Percentiles rank a stretch among this genome's conserved stretches.
Evolutionary conservation across 2,113 vertebrate genomes (phyloP).

Genomic region (Cyprinodon variegatus): DNA sequence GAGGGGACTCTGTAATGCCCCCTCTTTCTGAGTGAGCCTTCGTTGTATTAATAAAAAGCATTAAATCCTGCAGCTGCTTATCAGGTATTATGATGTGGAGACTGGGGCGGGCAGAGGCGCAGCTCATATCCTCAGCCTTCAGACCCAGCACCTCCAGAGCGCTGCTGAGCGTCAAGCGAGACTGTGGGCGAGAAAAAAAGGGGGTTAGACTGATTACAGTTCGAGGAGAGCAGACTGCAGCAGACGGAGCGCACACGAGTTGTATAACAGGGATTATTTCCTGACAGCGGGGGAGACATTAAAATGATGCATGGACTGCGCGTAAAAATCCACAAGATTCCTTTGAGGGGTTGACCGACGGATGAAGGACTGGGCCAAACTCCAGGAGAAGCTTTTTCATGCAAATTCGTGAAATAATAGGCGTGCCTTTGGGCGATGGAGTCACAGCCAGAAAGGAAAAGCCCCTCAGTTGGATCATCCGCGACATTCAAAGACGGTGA

Average conservation of each 20-base stretch:
- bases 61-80: constrained; percentile 1
- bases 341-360: constrained; percentile 39
- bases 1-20: background rate
- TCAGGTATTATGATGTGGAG: constrained; percentile 16
- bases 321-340: constrained; percentile 57
- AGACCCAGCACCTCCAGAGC: constrained; percentile 33
- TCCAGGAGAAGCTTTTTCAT: constrained; percentile 67
- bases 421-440: constrained; percentile 82
- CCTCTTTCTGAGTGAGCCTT: background rate
- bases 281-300: constrained; percentile 23
- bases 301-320: constrained; percentile 49
- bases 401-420: constrained; percentile 79
- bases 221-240: constrained; percentile 19
- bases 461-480: constrained; percentile 82
- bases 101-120: constrained; percentile 42
- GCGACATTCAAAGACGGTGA: constrained; percentile 81
- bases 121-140: constrained; percentile 44
- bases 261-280: constrained; percentile 21
- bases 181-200: constrained; percentile 19
- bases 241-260: constrained; percentile 24
- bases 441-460: constrained; percentile 84
- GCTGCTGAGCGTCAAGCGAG: constrained; percentile 28
- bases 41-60: background rate
- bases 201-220: constrained; percentile 15
- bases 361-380: constrained; percentile 56